Conservation (phyloP, 2,888 invertebrate species). For the Drosophila falleni region DNA sequence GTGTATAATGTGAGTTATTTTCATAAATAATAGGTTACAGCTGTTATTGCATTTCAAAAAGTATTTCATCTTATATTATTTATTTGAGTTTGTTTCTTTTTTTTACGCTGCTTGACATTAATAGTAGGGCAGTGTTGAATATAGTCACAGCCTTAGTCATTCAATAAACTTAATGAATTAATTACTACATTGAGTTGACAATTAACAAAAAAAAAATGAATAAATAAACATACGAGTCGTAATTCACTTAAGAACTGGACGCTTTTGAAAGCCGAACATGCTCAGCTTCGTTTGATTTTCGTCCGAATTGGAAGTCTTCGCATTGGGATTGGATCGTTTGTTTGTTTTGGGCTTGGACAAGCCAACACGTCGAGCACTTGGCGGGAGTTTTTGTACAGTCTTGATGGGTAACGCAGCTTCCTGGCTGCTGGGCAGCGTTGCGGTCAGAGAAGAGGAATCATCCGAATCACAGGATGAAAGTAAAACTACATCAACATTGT, state of each 20-base stretch:
- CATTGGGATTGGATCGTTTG: slow-evolving; percentile 22
- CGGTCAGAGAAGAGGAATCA: slow-evolving; percentile 39
- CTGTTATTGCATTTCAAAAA: neutral
- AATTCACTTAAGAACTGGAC: slow-evolving; percentile 85
- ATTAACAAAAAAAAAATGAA: slow-evolving; percentile 25
- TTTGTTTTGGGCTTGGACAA: slow-evolving; percentile 55
- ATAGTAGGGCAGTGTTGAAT: slow-evolving; percentile 18
- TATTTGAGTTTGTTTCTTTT: neutral
- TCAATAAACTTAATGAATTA: slow-evolving; percentile 46
- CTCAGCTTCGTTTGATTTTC: slow-evolving; percentile 88
- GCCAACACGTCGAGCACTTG: slow-evolving; percentile 61
- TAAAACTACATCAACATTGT: slow-evolving; percentile 46
- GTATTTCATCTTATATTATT: neutral
- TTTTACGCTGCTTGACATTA: neutral
- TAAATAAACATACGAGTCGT: slow-evolving; percentile 7
- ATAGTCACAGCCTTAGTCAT: slow-evolving; percentile 24
- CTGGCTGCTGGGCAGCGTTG: slow-evolving; percentile 39
- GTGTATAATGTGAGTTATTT: neutral
- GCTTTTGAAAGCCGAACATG: slow-evolving; percentile 89
- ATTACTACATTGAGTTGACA: slow-evolving; percentile 4
- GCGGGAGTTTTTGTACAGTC: slow-evolving; percentile 20
- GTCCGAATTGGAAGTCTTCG: slow-evolving; percentile 41
- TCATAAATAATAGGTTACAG: neutral
- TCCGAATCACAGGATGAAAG: slow-evolving; percentile 60
- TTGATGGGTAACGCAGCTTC: slow-evolving; percentile 18